These are phyloP conservation scores for Platysternon megacephalum DNA, from an alignment of 2,113 vertebrate species.

Conservation along the genomic window DNA sequence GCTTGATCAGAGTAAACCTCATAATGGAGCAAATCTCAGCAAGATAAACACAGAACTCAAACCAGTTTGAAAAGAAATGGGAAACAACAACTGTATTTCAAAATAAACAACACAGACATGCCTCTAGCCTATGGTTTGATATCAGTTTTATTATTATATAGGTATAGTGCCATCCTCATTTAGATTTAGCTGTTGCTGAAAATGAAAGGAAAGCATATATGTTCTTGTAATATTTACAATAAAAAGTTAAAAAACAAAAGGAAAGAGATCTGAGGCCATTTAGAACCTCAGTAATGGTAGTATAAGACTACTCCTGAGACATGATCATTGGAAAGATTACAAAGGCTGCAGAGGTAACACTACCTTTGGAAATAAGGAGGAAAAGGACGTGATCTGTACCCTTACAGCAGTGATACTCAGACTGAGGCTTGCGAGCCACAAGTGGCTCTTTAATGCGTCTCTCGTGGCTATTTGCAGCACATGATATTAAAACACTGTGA, in stretches of 20 bases:
- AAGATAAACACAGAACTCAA: neutral
- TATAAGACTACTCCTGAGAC: neutral
- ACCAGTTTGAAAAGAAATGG: neutral
- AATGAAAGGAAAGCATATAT: neutral
- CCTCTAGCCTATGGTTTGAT: neutral
- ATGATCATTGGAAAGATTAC: neutral
- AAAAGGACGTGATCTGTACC: neutral
- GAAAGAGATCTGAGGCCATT: neutral
- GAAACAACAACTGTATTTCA: neutral
- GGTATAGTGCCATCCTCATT: neutral
- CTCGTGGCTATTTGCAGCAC: too few species aligned
- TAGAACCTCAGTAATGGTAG: neutral
- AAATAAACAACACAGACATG: accelerated
- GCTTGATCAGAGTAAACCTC: accelerated
- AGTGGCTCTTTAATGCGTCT: too few species aligned
- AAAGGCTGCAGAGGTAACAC: neutral
- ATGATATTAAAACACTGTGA: too few species aligned
- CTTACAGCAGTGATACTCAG: too few species aligned
- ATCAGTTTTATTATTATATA: neutral
- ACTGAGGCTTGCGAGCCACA: too few species aligned
- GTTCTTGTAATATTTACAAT: neutral
- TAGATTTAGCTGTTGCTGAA: neutral
- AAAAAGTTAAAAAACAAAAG: neutral
- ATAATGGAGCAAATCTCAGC: neutral
- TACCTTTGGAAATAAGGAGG: neutral